Percentiles rank a stretch among this genome's conserved stretches.
Evolutionary conservation across 2,113 vertebrate genomes (phyloP).

Genomic region (Vulpes lagopus): DNA sequence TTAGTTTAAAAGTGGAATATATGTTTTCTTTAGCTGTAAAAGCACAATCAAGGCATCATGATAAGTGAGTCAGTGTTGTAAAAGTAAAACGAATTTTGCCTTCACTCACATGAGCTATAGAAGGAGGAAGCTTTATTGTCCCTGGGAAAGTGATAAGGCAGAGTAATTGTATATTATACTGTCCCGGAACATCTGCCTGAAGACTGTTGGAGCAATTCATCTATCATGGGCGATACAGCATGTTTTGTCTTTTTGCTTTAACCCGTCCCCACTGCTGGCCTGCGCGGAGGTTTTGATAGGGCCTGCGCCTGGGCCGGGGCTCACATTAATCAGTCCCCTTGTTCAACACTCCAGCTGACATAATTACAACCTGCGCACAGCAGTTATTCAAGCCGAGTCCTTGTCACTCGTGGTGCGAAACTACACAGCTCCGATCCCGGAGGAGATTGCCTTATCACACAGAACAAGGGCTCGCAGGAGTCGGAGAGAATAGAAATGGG

Average conservation of each 20-base stretch:
- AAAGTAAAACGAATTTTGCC: constrained; percentile 98
- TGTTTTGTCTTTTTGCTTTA: constrained; percentile 92
- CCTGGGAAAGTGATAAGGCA: constrained; percentile 99
- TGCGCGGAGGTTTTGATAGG: constrained; percentile 93
- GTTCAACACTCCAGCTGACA: constrained; percentile 95
- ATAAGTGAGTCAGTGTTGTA: constrained; percentile 95
- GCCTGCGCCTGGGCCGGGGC: constrained; percentile 93
- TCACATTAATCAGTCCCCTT: constrained; percentile 97
- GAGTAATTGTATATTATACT: constrained; percentile 99
- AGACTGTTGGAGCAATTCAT: constrained; percentile 97
- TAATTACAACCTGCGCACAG: constrained; percentile 96
- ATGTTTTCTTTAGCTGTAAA: constrained; percentile 91
- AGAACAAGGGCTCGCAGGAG: constrained; percentile 92
- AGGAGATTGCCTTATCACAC: constrained; percentile 94
- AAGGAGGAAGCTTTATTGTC: constrained; percentile 98
- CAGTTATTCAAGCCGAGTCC: constrained; percentile 94
- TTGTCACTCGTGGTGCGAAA: constrained; percentile 93
- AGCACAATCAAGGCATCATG: constrained; percentile 91
- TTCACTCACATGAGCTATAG: constrained; percentile 98
- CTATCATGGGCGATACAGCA: constrained; percentile 92
- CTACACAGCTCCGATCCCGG: constrained; percentile 92
- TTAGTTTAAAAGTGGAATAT: constrained; percentile 87
- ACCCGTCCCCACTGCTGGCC: constrained; percentile 91
- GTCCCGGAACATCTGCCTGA: constrained; percentile 98
- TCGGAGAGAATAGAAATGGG: constrained; percentile 93